phyloP scores from a whole-genome alignment of 2,113 vertebrate species.

The Myotis yumanensis region DNA sequence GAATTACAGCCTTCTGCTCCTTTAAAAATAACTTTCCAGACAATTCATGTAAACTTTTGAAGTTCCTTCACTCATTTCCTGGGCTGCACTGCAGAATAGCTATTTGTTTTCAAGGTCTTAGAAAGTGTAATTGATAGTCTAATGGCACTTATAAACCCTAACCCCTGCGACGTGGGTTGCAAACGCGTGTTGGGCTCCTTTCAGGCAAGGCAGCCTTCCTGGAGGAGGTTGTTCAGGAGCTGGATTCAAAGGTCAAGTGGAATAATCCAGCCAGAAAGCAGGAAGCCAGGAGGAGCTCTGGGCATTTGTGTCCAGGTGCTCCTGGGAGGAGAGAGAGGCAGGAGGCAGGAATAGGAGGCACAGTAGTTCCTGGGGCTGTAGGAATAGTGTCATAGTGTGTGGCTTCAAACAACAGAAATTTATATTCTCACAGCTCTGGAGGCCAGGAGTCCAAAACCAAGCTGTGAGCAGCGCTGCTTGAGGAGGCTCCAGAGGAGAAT shows the following conservation, averaged over 20 bases:
- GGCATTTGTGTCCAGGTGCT: not conserved
- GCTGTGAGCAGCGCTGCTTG: not conserved
- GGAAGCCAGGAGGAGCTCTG: not conserved
- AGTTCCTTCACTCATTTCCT: not conserved
- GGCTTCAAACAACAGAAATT: not conserved
- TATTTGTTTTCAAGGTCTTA: not conserved
- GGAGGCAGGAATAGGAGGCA: not conserved
- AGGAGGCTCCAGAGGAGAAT: not conserved
- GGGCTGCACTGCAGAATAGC: not conserved
- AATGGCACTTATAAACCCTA: fast-evolving
- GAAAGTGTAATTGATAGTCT: not conserved
- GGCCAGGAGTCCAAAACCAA: not conserved
- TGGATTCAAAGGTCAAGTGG: not conserved
- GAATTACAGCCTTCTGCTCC: not conserved
- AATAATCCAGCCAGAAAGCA: not conserved
- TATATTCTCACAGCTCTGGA: not conserved
- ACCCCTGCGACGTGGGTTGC: fast-evolving
- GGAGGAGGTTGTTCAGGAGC: not conserved
- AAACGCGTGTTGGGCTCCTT: fast-evolving
- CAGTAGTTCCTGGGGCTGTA: not conserved
- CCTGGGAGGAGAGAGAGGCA: not conserved
- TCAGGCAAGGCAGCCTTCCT: not conserved
- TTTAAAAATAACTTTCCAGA: not conserved
- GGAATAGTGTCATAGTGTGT: not conserved
- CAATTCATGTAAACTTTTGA: not conserved